Conservation (phyloP, 2,888 invertebrate genomes). For the Drosophila prolongata region DNA sequence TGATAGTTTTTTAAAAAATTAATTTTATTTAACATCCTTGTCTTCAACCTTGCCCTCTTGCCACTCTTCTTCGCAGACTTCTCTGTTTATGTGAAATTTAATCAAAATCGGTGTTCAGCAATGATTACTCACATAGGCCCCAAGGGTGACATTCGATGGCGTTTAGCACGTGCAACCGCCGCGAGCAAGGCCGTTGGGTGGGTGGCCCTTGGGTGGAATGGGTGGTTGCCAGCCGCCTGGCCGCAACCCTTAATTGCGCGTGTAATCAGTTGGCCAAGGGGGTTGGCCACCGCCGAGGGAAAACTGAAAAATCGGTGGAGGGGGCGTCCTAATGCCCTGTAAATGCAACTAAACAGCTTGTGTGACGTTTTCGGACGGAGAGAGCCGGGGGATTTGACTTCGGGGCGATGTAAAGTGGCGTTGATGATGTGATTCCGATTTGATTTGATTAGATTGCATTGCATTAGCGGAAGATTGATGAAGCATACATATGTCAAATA, state of each 20-base stretch:
- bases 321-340: slow-evolving; percentile 54
- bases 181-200: slow-evolving; percentile 56
- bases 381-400: slow-evolving; percentile 21
- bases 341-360: slow-evolving; percentile 69
- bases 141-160: slow-evolving; percentile 65
- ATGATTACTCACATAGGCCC: slow-evolving; percentile 50
- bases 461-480: slow-evolving; percentile 62
- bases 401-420: slow-evolving; percentile 34
- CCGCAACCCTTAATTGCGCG: slow-evolving; percentile 76
- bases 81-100: slow-evolving; percentile 60
- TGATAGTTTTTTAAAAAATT: too few species aligned
- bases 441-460: slow-evolving; percentile 60
- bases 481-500: slow-evolving; percentile 58
- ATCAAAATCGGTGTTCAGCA: slow-evolving; percentile 68
- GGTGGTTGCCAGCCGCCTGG: slow-evolving; percentile 20
- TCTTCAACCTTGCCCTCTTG: too few species aligned
- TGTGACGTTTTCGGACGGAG: slow-evolving; percentile 26
- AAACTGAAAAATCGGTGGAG: not conserved
- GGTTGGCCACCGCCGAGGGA: slow-evolving; percentile 7
- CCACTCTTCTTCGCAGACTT: not conserved
- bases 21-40: too few species aligned
- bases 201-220: slow-evolving; percentile 14
- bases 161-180: slow-evolving; percentile 74
- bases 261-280: slow-evolving; percentile 59
- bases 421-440: slow-evolving; percentile 66